Evolutionary conservation across 2,797 vertebrate species (phyloP).

Genomic region (Neosilurus mollespiculum): DNA sequence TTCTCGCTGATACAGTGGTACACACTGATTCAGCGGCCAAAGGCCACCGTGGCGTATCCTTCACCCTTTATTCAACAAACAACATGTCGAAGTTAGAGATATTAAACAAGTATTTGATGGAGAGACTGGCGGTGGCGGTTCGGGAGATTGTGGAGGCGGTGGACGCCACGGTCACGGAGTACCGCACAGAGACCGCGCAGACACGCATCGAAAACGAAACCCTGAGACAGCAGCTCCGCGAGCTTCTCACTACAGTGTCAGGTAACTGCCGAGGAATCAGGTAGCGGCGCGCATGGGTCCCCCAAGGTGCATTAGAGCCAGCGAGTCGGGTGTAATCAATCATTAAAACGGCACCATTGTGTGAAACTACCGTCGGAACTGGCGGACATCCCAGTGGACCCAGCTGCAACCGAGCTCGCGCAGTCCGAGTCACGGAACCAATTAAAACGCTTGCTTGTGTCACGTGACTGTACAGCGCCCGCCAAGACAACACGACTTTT

Average conservation of each 20-base stretch:
- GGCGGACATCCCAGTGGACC: conserved; percentile 23
- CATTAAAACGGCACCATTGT: not conserved
- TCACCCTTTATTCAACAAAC: not conserved
- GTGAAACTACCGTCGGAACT: not conserved
- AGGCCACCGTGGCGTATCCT: not conserved
- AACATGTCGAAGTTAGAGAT: conserved; percentile 73
- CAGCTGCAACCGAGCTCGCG: not conserved
- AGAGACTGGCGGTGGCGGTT: conserved; percentile 71
- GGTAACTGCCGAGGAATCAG: conserved; percentile 48
- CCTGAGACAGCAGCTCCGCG: conserved; percentile 73
- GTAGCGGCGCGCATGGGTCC: no score
- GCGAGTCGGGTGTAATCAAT: not conserved
- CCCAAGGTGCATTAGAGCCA: not conserved
- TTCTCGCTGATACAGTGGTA: not conserved
- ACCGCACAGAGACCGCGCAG: conserved; percentile 72
- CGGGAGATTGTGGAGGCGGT: conserved; percentile 75
- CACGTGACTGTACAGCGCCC: conserved; percentile 7
- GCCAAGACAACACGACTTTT: not conserved
- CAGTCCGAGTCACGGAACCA: not conserved
- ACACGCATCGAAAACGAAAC: conserved; percentile 70
- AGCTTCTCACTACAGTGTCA: conserved; percentile 57
- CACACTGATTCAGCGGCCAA: conserved; percentile 1
- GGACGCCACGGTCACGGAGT: conserved; percentile 74
- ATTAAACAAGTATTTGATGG: conserved; percentile 70
- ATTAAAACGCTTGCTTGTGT: conserved; percentile 13